Evolutionary conservation across 2,888 invertebrate species (phyloP), one percentile per base, ranked within the genome.

Genomic region (Himalopsyche tibetana): DNA sequence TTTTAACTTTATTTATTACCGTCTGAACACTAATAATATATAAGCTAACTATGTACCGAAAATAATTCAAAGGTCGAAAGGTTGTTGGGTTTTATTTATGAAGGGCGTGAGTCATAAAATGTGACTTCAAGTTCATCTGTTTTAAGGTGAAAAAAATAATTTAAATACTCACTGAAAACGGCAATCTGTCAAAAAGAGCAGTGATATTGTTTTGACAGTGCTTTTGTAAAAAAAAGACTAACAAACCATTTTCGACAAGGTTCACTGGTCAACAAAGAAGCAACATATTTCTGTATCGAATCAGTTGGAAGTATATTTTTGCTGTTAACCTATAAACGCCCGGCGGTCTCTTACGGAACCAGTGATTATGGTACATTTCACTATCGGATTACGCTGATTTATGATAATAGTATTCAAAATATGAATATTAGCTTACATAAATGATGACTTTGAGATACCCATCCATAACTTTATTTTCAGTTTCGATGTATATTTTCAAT

Each of bases 51-150:
- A 28, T 28, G 19, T 63, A 63, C n/a, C 28, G 28, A 63, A 63
- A 19, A 63, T 63, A 63, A 63, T 63, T 63, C 28, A 63, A 63
- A 63, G 63, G 63, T 63, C 63, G 15, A 63, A 63, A 63, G 63
- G n/a, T 63, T 63, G 63, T 63, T 28, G 63, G 63, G 19, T n/a
- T 63, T 63, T 28, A 63, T 63, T 63, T 63, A 63, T 63, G 19
- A 63, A 63, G 63, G 63, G 63, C 63, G 63, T 63, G 19, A n/a
- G 19, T 28, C 28, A 15, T 15, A 19, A 28, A 63, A 63, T 51
- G 28, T 63, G 9, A 63, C 8, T 63, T 63, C 19, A 63, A 63
- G 63, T 63, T 63, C 63, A 63, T 63, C 28, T 28, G 63, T 63
- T 63, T 63, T 63, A 19, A 63, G 51, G 51, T 4, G 5, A 51